phyloP scores from a whole-genome alignment of 2,888 invertebrate genomes.

The Leptinotarsa peninsularis region DNA sequence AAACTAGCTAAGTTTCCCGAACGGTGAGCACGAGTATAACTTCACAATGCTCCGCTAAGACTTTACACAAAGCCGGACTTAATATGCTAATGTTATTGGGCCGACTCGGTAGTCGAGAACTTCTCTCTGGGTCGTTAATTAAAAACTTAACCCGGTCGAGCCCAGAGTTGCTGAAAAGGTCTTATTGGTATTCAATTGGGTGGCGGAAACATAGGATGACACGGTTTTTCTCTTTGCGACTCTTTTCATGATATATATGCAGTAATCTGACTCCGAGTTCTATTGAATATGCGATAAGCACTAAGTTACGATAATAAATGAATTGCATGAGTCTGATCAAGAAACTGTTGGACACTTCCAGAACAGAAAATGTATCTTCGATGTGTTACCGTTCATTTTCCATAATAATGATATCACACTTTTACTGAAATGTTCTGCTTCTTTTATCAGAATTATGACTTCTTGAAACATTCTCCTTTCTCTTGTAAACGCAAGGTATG shows the following conservation, averaged over 20 bases:
- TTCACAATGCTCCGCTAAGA: conserved; percentile 39
- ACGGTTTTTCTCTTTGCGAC: neutral
- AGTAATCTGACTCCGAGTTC: neutral
- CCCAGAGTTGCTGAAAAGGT: conserved; percentile 18
- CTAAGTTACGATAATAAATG: too few species aligned
- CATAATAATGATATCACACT: too few species aligned
- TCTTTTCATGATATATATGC: neutral
- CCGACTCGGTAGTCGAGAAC: conserved; percentile 31
- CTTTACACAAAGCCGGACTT: conserved; percentile 46
- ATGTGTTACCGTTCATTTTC: too few species aligned
- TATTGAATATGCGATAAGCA: neutral
- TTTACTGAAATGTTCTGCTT: too few species aligned
- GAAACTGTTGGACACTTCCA: too few species aligned
- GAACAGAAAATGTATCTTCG: too few species aligned
- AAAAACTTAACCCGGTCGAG: conserved; percentile 35
- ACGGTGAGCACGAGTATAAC: conserved; percentile 29
- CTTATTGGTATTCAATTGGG: conserved; percentile 25
- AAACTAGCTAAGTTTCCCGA: conserved; percentile 33
- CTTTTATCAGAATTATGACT: too few species aligned
- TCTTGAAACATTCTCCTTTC: too few species aligned
- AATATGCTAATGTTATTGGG: conserved; percentile 49
- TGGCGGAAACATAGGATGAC: neutral
- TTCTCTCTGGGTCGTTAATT: conserved; percentile 43
- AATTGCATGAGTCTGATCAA: too few species aligned
- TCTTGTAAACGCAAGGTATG: too few species aligned